Conservation (phyloP, 2,113 vertebrate genomes). For the Hypomesus transpacificus region DNA sequence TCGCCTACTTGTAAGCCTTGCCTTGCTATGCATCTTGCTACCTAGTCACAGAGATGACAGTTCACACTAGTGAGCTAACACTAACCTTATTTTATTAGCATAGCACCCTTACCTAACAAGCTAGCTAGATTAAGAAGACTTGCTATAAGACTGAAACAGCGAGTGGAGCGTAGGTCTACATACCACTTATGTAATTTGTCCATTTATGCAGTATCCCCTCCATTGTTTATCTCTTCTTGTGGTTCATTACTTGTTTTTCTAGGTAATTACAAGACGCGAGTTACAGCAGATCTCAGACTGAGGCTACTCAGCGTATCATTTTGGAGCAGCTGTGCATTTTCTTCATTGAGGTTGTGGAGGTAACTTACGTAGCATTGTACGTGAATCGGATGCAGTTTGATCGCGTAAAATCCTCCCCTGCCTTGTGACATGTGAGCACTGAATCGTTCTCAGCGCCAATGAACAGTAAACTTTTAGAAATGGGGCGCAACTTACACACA, state of each 20-base stretch:
- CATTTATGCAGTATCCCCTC: constrained; percentile 93
- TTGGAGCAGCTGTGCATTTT: constrained; percentile 28
- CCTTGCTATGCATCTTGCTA: too few relatives aligned
- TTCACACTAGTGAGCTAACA: not conserved
- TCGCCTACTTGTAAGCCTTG: too few relatives aligned
- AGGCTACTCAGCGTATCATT: constrained; percentile 23
- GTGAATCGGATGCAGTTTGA: constrained; percentile 51
- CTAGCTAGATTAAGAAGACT: constrained; percentile 38
- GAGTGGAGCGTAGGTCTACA: constrained; percentile 35
- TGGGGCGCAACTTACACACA: not conserved
- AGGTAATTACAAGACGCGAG: constrained; percentile 34
- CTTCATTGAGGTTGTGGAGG: constrained; percentile 27
- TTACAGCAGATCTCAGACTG: constrained; percentile 52
- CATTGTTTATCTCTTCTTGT: constrained; percentile 72
- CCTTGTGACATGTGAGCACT: constrained; percentile 10
- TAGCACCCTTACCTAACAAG: not conserved
- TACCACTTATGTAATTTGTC: constrained; percentile 98
- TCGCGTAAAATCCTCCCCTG: not conserved
- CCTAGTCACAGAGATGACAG: not conserved
- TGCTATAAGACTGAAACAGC: constrained; percentile 36
- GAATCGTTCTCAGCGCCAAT: constrained; percentile 37
- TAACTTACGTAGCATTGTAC: constrained; percentile 45
- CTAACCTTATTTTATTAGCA: not conserved
- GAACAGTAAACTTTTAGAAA: fast-evolving
- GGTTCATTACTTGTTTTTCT: constrained; percentile 65